Evolutionary conservation across 2,113 vertebrate genomes (phyloP).

Genomic region (Morone chrysops): DNA sequence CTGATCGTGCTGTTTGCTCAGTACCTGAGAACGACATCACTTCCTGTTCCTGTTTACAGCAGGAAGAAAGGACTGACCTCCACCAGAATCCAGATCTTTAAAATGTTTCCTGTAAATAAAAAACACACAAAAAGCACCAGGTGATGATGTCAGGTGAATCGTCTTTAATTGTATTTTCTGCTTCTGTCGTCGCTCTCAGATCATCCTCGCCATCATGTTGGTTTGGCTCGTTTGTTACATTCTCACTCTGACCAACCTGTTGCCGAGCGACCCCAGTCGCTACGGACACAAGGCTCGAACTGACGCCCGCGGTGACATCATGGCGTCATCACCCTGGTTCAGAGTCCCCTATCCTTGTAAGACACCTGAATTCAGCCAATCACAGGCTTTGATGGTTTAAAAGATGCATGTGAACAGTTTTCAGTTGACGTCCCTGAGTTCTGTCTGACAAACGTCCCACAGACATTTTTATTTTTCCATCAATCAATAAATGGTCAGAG

Average conservation of each 20-base stretch:
- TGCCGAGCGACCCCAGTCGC: conserved; percentile 84
- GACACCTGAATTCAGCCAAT: conserved; percentile 47
- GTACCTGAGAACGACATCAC: conserved; percentile 88
- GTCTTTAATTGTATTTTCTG: too few relatives aligned
- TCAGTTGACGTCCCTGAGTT: background rate
- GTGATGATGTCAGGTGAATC: background rate
- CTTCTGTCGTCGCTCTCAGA: conserved; percentile 79
- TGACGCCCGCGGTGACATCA: conserved; percentile 93
- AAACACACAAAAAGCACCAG: background rate
- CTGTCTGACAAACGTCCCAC: too few relatives aligned
- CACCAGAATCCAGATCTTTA: conserved; percentile 92
- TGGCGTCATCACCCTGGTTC: conserved; percentile 92
- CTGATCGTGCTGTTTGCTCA: conserved; percentile 95
- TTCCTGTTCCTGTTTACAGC: conserved; percentile 88
- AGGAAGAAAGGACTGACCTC: conserved; percentile 85
- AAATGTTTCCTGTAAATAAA: conserved; percentile 94
- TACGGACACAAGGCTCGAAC: conserved; percentile 95
- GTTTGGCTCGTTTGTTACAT: conserved; percentile 96
- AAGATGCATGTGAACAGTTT: background rate
- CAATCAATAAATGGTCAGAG: too few relatives aligned
- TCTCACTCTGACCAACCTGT: conserved; percentile 86
- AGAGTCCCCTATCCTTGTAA: conserved; percentile 96
- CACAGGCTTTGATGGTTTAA: background rate
- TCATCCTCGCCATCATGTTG: conserved; percentile 93
- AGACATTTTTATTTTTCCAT: too few relatives aligned